Conservation (phyloP, 1,140 invertebrate genomes). For the Palaemon carinicauda region DNA sequence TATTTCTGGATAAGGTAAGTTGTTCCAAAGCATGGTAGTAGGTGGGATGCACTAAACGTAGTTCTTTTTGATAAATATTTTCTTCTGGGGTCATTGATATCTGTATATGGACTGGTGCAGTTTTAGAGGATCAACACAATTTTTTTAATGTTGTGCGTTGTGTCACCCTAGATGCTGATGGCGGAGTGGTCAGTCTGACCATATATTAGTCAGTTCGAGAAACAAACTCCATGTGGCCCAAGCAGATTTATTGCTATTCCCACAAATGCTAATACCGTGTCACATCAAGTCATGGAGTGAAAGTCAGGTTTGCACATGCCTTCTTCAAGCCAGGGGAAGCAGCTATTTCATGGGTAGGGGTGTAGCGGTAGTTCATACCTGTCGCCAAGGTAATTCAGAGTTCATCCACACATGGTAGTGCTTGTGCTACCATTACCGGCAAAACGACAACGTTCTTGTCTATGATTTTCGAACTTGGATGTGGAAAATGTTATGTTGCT, state of each 20-base stretch:
- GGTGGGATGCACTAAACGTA: too few species aligned
- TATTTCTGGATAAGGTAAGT: not conserved
- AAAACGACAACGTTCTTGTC: not conserved
- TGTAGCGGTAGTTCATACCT: not conserved
- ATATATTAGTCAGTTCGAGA: not conserved
- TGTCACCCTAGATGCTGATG: not conserved
- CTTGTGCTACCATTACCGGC: not conserved
- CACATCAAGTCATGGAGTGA: not conserved
- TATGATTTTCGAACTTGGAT: not conserved
- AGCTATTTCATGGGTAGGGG: conserved; percentile 14
- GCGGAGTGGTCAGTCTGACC: not conserved
- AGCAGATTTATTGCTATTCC: not conserved
- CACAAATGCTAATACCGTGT: not conserved
- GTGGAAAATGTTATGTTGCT: not conserved
- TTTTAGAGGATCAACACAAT: not conserved
- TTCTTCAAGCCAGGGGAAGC: not conserved
- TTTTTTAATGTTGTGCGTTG: not conserved
- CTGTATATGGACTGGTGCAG: not conserved
- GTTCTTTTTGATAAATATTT: too few species aligned
- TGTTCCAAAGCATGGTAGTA: not conserved
- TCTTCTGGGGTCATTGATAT: not conserved
- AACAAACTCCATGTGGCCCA: not conserved
- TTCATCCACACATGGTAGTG: not conserved
- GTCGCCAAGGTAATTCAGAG: too few species aligned
- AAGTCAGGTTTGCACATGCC: not conserved